phyloP scores from a whole-genome alignment of 1,140 invertebrate species.

The Atta texana region DNA sequence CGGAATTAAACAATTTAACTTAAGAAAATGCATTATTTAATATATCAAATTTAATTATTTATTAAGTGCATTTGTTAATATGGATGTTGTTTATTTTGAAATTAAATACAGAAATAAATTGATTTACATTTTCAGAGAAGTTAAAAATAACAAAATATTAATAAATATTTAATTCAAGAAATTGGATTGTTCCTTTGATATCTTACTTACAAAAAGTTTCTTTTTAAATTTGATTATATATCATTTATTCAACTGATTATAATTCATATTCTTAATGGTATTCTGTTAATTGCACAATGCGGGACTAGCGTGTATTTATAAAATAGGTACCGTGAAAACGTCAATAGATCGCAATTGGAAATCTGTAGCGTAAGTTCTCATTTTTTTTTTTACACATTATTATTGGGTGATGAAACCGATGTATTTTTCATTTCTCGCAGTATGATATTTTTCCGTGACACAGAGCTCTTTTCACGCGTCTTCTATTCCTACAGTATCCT shows the following conservation, averaged over 20 bases:
- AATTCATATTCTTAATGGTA: neutral
- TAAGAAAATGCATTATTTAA: too few relatives aligned
- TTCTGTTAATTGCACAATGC: neutral
- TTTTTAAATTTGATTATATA: neutral
- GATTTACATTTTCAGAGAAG: neutral
- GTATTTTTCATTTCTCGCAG: slow-evolving; percentile 34
- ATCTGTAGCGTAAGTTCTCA: neutral
- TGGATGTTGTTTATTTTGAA: too few relatives aligned
- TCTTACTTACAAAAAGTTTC: neutral
- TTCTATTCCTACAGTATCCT: slow-evolving; percentile 38
- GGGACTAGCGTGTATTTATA: neutral
- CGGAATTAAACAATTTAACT: too few relatives aligned
- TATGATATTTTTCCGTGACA: slow-evolving; percentile 25
- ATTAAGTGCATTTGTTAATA: too few relatives aligned
- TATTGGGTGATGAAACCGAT: slow-evolving; percentile 10
- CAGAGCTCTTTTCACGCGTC: slow-evolving; percentile 14
- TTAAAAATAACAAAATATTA: too few relatives aligned
- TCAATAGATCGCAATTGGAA: neutral
- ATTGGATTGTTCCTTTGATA: too few relatives aligned
- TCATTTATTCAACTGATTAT: neutral
- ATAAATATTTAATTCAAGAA: too few relatives aligned
- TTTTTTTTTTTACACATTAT: neutral
- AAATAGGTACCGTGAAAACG: neutral
- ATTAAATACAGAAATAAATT: neutral
- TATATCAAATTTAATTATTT: too few relatives aligned